Conservation (phyloP, 2,113 vertebrate genomes). For the Poeciliopsis prolifica region DNA sequence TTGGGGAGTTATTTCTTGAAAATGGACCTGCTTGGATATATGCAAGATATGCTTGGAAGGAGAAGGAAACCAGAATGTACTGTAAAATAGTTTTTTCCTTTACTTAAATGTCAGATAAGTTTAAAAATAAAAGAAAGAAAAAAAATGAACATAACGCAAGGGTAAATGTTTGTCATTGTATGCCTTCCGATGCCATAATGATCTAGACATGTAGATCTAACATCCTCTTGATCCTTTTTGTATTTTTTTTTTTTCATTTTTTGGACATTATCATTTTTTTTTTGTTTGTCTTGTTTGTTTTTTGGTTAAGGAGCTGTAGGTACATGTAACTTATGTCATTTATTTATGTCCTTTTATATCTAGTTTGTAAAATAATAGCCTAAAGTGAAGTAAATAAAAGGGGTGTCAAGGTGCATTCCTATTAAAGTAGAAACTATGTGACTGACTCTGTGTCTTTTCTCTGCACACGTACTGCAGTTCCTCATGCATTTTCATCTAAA, state of each 20-base stretch:
- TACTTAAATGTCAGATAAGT: conserved; percentile 80
- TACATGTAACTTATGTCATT: conserved; percentile 99
- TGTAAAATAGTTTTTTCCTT: conserved; percentile 91
- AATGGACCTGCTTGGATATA: conserved; percentile 90
- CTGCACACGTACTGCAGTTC: background rate
- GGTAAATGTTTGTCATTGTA: conserved; percentile 79
- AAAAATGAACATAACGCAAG: conserved; percentile 76
- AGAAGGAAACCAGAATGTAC: conserved; percentile 91
- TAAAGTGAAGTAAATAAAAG: conserved; percentile 90
- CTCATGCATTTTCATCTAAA: background rate
- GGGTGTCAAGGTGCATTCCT: conserved; percentile 88
- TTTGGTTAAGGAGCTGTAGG: conserved; percentile 91
- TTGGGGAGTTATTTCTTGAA: conserved; percentile 73
- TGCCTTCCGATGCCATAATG: conserved; percentile 83
- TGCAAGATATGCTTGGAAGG: conserved; percentile 86
- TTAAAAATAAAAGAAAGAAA: conserved; percentile 75
- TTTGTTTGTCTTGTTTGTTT: conserved; percentile 44
- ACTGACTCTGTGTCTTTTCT: conserved; percentile 49
- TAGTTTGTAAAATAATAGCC: conserved; percentile 99
- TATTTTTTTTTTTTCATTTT: conserved; percentile 24
- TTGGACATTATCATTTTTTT: conserved; percentile 53
- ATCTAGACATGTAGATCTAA: conserved; percentile 89
- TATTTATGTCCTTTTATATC: conserved; percentile 99
- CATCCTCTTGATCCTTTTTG: conserved; percentile 57
- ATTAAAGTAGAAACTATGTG: conserved; percentile 96